Evolutionary conservation across 2,797 vertebrate genomes (phyloP).

Genomic region (Cirrhinus molitorella): DNA sequence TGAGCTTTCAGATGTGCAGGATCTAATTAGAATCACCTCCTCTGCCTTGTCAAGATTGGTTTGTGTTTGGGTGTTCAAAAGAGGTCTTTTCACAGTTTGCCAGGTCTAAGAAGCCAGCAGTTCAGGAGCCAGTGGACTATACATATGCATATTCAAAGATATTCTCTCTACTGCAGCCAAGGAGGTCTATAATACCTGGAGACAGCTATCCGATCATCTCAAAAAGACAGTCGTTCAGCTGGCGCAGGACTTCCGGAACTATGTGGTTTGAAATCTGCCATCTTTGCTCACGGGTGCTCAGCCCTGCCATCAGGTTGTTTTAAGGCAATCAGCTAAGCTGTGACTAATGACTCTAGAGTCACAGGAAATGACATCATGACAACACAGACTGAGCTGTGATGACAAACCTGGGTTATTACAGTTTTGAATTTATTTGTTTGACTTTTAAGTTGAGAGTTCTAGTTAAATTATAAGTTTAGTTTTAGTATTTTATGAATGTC

Average conservation of each 20-base stretch:
- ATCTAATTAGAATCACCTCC: constrained; percentile 64
- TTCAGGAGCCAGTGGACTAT: constrained; percentile 39
- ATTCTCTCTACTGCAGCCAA: constrained; percentile 40
- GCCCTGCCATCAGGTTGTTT: neutral
- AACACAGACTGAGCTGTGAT: neutral
- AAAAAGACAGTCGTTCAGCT: neutral
- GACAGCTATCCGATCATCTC: constrained; percentile 23
- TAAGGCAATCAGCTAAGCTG: neutral
- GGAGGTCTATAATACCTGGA: constrained; percentile 27
- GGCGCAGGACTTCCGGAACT: constrained; percentile 4
- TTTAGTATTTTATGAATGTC: neutral
- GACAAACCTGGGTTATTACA: too few relatives aligned
- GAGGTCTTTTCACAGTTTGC: constrained; percentile 51
- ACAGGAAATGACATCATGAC: neutral
- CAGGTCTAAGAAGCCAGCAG: constrained; percentile 49
- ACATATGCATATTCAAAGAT: constrained; percentile 52
- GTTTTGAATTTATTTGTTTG: too few relatives aligned
- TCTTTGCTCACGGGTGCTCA: neutral
- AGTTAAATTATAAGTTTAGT: neutral
- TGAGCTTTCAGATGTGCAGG: constrained; percentile 57
- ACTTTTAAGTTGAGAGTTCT: too few relatives aligned
- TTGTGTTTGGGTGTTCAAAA: constrained; percentile 55
- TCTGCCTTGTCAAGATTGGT: constrained; percentile 55
- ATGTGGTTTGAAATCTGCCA: neutral
- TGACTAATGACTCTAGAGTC: neutral